Percentiles rank a stretch among this genome's conserved stretches.
Evolutionary conservation across 92 coral and sea anemone species (phyloP).

Genomic region (Chrysogorgia sp.): DNA sequence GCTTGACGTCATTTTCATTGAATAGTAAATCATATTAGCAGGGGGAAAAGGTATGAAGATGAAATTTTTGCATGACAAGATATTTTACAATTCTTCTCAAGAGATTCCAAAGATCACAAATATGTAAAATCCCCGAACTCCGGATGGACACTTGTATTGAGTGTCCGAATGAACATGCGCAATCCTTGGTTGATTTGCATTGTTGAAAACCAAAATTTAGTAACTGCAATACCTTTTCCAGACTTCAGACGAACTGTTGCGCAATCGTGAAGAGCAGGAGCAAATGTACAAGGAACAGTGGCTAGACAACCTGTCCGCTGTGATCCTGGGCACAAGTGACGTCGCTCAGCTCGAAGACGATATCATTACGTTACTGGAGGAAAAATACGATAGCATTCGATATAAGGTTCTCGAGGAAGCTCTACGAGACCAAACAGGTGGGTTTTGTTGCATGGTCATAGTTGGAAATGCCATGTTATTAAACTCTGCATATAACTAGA

Average conservation of each 20-base stretch:
- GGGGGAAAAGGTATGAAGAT: too few species aligned
- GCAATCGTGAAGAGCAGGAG: slow-evolving; percentile 76
- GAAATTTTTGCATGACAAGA: too few species aligned
- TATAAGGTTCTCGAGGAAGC: slow-evolving; percentile 93
- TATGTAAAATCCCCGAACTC: too few species aligned
- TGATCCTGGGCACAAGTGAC: slow-evolving; percentile 91
- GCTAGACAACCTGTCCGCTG: slow-evolving; percentile 85
- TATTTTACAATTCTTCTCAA: too few species aligned
- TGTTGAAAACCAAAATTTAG: too few species aligned
- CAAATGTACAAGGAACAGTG: slow-evolving; percentile 77
- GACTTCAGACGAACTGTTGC: slow-evolving; percentile 87
- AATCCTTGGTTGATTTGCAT: too few species aligned
- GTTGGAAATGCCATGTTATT: not conserved
- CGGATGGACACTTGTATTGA: too few species aligned
- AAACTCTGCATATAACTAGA: not conserved
- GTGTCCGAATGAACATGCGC: too few species aligned
- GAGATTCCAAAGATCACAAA: too few species aligned
- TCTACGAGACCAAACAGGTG: slow-evolving; percentile 80
- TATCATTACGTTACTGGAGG: slow-evolving; percentile 86
- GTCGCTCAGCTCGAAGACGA: slow-evolving; percentile 89
- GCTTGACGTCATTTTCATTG: too few species aligned
- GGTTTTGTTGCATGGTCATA: too few species aligned
- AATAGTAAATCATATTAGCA: too few species aligned
- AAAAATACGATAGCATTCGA: slow-evolving; percentile 85
- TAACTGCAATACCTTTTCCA: slow-evolving; percentile 21